A percentile compares a stretch with the other conserved stretches of the same genome.
Conservation (phyloP, 2,113 vertebrate genomes). For the Corythoichthys haematopterus region DNA sequence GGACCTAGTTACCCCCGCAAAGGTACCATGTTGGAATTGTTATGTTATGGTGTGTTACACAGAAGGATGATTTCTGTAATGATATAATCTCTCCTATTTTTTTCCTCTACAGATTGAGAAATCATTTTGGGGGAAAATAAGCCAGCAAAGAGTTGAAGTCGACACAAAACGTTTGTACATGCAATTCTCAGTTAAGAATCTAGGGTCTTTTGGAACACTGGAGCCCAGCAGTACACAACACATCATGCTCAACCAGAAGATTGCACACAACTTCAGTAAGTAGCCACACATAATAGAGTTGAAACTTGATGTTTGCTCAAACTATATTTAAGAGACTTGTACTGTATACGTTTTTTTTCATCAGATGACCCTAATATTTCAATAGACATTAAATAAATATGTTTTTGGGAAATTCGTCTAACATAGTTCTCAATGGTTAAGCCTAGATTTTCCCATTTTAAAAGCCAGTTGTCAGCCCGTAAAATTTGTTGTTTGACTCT, state of each 20-base stretch:
- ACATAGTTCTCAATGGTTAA: too few species aligned
- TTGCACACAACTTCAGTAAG: slow-evolving; percentile 77
- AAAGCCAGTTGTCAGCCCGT: too few species aligned
- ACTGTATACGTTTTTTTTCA: too few species aligned
- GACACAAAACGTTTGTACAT: slow-evolving; percentile 56
- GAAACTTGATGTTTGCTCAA: too few species aligned
- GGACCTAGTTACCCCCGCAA: slow-evolving; percentile 65
- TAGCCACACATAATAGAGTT: slow-evolving; percentile 16
- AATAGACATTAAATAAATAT: too few species aligned
- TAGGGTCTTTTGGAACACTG: rapidly evolving
- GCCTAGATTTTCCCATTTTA: too few species aligned
- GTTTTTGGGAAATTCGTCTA: too few species aligned
- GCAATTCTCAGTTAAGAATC: slow-evolving; percentile 66
- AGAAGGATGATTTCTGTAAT: slow-evolving; percentile 11
- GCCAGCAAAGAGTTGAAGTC: slow-evolving; percentile 49
- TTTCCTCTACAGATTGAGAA: slow-evolving; percentile 73
- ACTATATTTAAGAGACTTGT: too few species aligned
- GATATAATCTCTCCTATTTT: slow-evolving; percentile 14
- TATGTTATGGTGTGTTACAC: neutral
- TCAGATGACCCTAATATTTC: too few species aligned
- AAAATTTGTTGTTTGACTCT: too few species aligned
- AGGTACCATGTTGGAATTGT: slow-evolving; percentile 49
- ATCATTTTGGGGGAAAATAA: slow-evolving; percentile 70
- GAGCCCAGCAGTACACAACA: slow-evolving; percentile 51
- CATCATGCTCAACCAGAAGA: slow-evolving; percentile 74